A percentile compares a stretch with the other conserved stretches of the same genome.
These are phyloP conservation scores for Abrostola triplasia DNA, from an alignment of 2,888 invertebrate genomes.

Conservation along the genomic window DNA sequence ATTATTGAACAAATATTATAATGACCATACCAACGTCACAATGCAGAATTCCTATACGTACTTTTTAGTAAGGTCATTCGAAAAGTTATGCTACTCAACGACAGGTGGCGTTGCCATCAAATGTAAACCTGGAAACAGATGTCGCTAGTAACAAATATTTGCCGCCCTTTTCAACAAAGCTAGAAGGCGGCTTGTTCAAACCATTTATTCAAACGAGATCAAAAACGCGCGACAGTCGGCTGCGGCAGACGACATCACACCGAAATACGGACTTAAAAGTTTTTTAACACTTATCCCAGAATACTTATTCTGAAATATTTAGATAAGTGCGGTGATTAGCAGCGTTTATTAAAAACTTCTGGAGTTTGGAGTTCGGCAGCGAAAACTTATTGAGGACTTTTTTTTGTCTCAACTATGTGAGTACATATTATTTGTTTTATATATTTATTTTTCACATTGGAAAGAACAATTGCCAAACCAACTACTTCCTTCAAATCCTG, in stretches of 20 bases:
- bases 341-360: conserved; percentile 17
- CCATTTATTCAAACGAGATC: conserved; percentile 80
- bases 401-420: conserved; percentile 31
- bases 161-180: conserved; percentile 53
- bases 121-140: conserved; percentile 49
- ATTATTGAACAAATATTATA: too few species aligned
- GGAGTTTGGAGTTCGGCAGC: conserved; percentile 35
- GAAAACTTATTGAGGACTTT: conserved; percentile 28
- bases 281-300: conserved; percentile 38
- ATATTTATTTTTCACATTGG: too few species aligned
- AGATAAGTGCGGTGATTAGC: conserved; percentile 45
- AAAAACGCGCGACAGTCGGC: conserved; percentile 80
- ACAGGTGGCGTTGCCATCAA: conserved; percentile 65
- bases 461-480: too few species aligned
- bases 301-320: conserved; percentile 29
- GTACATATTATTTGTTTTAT: conserved; percentile 13
- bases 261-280: conserved; percentile 27
- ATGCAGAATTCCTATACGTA: too few species aligned
- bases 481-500: too few species aligned
- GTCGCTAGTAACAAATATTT: conserved; percentile 61
- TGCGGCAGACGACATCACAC: conserved; percentile 57
- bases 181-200: conserved; percentile 79
- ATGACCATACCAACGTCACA: too few species aligned
- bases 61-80: neutral
- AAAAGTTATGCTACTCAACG: conserved; percentile 57